Conservation (phyloP, 2,888 invertebrate species). For the Argyresthia goedartella region DNA sequence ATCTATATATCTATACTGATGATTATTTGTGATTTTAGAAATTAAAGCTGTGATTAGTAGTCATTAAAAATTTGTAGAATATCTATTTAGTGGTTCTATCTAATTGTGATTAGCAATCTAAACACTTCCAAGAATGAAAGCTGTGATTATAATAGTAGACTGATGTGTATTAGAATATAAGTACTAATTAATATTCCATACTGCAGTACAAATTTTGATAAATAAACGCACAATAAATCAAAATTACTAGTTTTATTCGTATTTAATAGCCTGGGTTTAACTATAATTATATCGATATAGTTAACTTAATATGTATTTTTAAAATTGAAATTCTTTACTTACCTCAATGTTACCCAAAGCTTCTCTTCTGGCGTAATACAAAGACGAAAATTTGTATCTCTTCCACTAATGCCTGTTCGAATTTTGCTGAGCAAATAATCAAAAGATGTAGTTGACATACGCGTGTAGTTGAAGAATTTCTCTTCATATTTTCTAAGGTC, state of each 20-base stretch:
- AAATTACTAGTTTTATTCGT: conserved; percentile 5
- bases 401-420: conserved; percentile 7
- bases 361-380: conserved; percentile 6
- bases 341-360: conserved; percentile 5
- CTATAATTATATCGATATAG: conserved; percentile 6
- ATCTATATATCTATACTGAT: conserved; percentile 1
- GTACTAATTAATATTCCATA: conserved; percentile 6
- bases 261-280: conserved; percentile 5
- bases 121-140: conserved; percentile 8
- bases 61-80: conserved; percentile 8
- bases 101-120: conserved; percentile 8
- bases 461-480: conserved; percentile 7
- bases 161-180: conserved; percentile 7
- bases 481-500: conserved; percentile 7
- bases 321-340: conserved; percentile 1
- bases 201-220: conserved; percentile 7
- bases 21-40: conserved; percentile 6
- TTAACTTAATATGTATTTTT: conserved; percentile 7
- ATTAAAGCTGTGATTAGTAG: conserved; percentile 8
- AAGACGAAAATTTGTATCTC: conserved; percentile 8
- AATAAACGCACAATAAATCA: conserved; percentile 5
- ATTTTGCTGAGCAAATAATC: conserved; percentile 9
- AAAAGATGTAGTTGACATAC: conserved; percentile 8
- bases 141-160: conserved; percentile 8
- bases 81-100: conserved; percentile 7